Evolutionary conservation across 2,797 vertebrate species (phyloP), one percentile per base, ranked within the genome.

Genomic region (Poeciliopsis turneri): DNA sequence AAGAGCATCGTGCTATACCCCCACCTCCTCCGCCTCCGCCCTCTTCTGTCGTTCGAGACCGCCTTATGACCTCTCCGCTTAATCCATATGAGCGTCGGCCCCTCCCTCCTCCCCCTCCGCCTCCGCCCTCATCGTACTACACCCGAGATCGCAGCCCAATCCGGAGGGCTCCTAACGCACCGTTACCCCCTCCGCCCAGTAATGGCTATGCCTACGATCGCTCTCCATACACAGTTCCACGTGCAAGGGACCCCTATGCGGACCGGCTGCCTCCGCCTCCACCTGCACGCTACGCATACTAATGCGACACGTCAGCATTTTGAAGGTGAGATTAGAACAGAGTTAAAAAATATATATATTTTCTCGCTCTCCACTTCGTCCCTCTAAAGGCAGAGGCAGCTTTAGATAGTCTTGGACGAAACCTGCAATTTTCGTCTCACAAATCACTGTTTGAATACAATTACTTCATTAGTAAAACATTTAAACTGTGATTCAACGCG

Each of bases 121-220:
- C 30, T 2, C 92, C 77, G 4, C 94, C 97, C 76, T 93, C 96
- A 79, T 94, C 97, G 79, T 99, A 96, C 96, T 98, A 97, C 47
- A 79, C 95, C 88, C 96, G 98, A 93, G 97, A 98, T 88, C 96
- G 97, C 93, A 98, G 98, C 36, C 98, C 97, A 55, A 94, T 97
- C 88, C 94, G 97, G 84, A 96, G 97, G 86, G 90, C 95, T 75
- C 93, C 96, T 73, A 94, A 79, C 25, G 70, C 87, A 46, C 90
- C 95, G 2, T 89, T 93, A 74, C 88, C 95, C 49, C 92, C 94
- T 28, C 84, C 64, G 39, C 64, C 96, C 72, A 96, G 95, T 94
- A 98, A 98, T 77, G 96, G 97, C 93, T 98, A 97, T 92, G 94
- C 96, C 84, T 97, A 97, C n/a, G 97, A 98, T 89, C 97, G 97